phyloP scores from a whole-genome alignment of 2,113 vertebrate genomes.

The Percina caprodes region DNA sequence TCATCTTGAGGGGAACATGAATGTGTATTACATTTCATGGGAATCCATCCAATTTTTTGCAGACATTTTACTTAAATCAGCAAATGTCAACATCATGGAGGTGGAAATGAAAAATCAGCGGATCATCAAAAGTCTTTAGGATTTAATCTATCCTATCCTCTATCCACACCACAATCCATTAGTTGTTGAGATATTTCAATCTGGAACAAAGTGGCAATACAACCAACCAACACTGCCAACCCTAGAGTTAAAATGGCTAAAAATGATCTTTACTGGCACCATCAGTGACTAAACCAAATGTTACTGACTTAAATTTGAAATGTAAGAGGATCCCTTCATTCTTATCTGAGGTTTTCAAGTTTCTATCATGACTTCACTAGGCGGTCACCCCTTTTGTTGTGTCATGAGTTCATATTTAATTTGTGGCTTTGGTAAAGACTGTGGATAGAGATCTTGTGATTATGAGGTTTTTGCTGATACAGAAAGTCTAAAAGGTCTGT shows the following conservation, averaged over 20 bases:
- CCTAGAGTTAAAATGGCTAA: neutral
- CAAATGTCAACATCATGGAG: neutral
- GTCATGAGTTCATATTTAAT: conserved; percentile 71
- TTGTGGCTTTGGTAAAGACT: conserved; percentile 72
- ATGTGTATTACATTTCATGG: neutral
- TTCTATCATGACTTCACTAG: conserved; percentile 25
- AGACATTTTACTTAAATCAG: neutral
- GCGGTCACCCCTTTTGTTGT: conserved; percentile 39
- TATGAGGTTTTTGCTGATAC: conserved; percentile 65
- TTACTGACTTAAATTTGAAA: neutral
- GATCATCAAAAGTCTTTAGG: neutral
- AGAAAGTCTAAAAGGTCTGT: conserved; percentile 43
- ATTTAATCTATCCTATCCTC: no score
- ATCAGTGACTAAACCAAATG: neutral
- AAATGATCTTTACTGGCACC: conserved; percentile 14
- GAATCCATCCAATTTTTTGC: neutral
- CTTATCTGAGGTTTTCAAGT: conserved; percentile 3
- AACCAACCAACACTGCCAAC: neutral
- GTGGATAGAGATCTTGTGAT: conserved; percentile 75
- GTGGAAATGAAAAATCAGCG: neutral
- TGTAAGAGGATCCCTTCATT: conserved; percentile 7
- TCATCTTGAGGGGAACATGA: neutral
- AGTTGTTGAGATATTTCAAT: neutral
- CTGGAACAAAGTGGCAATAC: neutral
- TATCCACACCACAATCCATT: neutral